Base-by-base conservation (phyloP, 2,797 vertebrate genomes). In the Rhynchonycteris naso region DNA sequence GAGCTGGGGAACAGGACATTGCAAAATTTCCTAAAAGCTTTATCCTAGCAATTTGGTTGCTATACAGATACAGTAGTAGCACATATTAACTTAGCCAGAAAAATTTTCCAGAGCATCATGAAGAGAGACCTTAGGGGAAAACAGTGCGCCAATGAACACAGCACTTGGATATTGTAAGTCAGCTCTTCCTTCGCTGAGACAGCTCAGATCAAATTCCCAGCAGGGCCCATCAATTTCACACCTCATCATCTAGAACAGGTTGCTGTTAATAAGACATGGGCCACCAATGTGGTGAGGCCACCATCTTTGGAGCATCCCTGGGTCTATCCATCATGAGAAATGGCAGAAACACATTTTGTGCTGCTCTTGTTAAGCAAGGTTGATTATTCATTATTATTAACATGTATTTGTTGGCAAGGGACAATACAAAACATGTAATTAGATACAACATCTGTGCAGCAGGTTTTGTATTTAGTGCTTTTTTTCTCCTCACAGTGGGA, bases 311-410 rank as follows among this genome's bases (percentile, higher is more conserved):
- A 68, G 43, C 33, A 71, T 26, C 30, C 56, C 21, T 54, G 66
- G 38, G 58, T 91, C 79, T 79, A 19, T 65, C 47, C n/a, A 43
- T 54, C 79, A 76, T 24, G 71, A 38, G 59, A 90, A 76, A 90
- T 12, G 59, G 66, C 43, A 94, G 63, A 78, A 87, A 81, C 76
- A 87, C 43, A 68, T 92, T 84, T 54, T 85, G 75, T 43, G 78
- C 26, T 75, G 61, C 13, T 85, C 54, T 58, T 75, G 50, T 63
- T 97, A 95, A 94, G 88, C 35, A 75, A 93, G 78, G 63, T 72
- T 94, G 90, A 97, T 92, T 75, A 92, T 68, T 97, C 89, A 93
- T 93, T 89, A 92, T 75, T 93, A 95, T 72, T 88, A 93, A 95
- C 90, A 83, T 84, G 59, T 56, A 94, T 95, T 92, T 90, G 65